Base-by-base conservation (phyloP, 2,888 invertebrate genomes). In the Dicroscelio sp. region DNA sequence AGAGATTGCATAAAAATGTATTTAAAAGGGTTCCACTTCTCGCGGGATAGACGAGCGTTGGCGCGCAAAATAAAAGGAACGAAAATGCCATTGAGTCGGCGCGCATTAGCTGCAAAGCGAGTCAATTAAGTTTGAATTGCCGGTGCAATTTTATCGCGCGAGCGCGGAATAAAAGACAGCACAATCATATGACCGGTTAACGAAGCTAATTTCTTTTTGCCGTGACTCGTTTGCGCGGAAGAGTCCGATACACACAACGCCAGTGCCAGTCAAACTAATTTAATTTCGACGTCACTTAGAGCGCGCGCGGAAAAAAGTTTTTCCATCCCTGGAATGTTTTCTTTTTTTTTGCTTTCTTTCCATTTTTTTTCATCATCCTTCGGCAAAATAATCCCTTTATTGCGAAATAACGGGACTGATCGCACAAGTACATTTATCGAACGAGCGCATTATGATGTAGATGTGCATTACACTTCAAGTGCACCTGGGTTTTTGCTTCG, bases 81-180 rank as follows among this genome's bases (percentile, higher is more conserved):
- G 55, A 75, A 86, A 76, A 89, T 80, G 48, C 85, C 31, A 78
- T 69, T 90, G 75, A 87, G 82, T 87, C 83, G 87, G 83, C 63
- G 78, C 38, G 92, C 90, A 92, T 94, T 94, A 94, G 93, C 94
- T 93, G 91, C 84, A 85, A 93, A 88, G 78, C 87, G 65, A 91
- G 91, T 94, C 91, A 93, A 94, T 95, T 94, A 94, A 94, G 94
- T 92, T 86, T 90, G 82, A 90, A 90, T 90, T 90, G 86, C 82
- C 86, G 52, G 63, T 69, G 86, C 90, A 86, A 90, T 90, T 90
- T 86, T 86, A 90, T 90, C 89, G 84, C 67, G 58, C 76, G 60
- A 71, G 71, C 65, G 71, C 67, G 23, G 69, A 83, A 86, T 86
- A 90, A 86, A 86, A 60, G 86, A 90, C 63, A 65, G 76, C 69